These are phyloP conservation scores for Oikopleura vanhoeffeni DNA, from an alignment of 23 tunicate genomes.

Conservation along the genomic window DNA sequence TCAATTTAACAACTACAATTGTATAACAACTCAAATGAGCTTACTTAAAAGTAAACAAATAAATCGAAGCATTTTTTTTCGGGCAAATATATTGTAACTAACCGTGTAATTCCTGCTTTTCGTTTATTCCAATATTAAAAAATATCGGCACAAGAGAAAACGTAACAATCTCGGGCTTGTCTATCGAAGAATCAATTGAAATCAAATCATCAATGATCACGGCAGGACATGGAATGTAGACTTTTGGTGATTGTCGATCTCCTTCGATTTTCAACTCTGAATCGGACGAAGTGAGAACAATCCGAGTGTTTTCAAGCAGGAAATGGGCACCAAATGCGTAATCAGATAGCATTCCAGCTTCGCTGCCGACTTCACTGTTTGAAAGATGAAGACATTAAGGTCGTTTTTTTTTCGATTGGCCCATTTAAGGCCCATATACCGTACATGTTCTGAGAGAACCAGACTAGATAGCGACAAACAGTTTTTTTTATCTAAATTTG, in stretches of 20 bases:
- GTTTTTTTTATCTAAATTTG: no score
- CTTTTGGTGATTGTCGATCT: background rate
- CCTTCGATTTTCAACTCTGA: background rate
- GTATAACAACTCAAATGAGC: no score
- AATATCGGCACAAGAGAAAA: background rate
- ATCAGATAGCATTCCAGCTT: background rate
- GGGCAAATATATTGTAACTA: no score
- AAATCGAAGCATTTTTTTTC: no score
- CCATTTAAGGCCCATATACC: no score
- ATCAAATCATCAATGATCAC: background rate
- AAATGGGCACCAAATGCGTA: constrained; percentile 13
- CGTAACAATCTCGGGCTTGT: background rate
- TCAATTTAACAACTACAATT: no score
- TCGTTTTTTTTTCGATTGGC: background rate
- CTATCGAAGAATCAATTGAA: background rate
- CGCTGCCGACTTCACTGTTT: background rate
- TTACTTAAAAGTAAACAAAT: no score
- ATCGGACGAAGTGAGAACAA: background rate
- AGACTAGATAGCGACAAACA: no score
- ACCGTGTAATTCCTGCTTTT: background rate
- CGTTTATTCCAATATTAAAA: background rate
- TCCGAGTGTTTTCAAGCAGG: background rate
- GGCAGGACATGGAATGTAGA: background rate
- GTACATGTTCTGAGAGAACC: no score
- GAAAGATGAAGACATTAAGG: background rate